Conservation (phyloP, 2,113 vertebrate genomes). For the Nibea coibor region DNA sequence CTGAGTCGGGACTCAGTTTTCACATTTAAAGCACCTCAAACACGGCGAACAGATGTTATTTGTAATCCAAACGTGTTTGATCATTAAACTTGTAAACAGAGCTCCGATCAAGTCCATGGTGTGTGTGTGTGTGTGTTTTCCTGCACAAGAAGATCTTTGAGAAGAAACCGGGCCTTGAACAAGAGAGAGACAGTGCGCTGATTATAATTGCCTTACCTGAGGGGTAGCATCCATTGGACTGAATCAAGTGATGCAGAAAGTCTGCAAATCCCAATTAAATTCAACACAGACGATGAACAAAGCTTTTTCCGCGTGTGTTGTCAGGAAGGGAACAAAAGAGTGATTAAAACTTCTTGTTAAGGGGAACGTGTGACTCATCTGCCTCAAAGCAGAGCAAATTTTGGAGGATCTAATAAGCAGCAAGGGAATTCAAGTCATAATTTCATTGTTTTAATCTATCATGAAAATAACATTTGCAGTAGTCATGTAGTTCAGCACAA, state of each 20-base stretch:
- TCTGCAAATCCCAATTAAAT: constrained; percentile 76
- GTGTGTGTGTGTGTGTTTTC: neutral
- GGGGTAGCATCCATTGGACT: constrained; percentile 55
- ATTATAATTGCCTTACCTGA: constrained; percentile 78
- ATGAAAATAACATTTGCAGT: constrained; percentile 23
- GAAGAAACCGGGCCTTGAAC: constrained; percentile 44
- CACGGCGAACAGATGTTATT: constrained; percentile 53
- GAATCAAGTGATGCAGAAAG: constrained; percentile 59
- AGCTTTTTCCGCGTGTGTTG: constrained; percentile 60
- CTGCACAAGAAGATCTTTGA: constrained; percentile 48
- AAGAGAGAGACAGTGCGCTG: constrained; percentile 45
- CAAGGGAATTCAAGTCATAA: constrained; percentile 47
- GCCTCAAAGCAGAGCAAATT: constrained; percentile 64
- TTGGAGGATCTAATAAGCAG: constrained; percentile 62
- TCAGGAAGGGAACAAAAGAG: constrained; percentile 62
- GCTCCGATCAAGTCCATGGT: constrained; percentile 36
- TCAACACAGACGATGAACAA: constrained; percentile 64
- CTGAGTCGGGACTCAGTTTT: constrained; percentile 6
- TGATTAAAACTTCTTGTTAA: constrained; percentile 70
- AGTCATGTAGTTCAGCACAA: neutral
- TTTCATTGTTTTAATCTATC: constrained; percentile 48
- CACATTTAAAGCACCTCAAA: constrained; percentile 35
- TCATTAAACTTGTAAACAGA: constrained; percentile 61
- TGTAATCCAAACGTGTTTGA: constrained; percentile 52
- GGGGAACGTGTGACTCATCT: constrained; percentile 52